phyloP scores from a whole-genome alignment of 2,888 invertebrate genomes.

The Tanytarsus gracilentus region DNA sequence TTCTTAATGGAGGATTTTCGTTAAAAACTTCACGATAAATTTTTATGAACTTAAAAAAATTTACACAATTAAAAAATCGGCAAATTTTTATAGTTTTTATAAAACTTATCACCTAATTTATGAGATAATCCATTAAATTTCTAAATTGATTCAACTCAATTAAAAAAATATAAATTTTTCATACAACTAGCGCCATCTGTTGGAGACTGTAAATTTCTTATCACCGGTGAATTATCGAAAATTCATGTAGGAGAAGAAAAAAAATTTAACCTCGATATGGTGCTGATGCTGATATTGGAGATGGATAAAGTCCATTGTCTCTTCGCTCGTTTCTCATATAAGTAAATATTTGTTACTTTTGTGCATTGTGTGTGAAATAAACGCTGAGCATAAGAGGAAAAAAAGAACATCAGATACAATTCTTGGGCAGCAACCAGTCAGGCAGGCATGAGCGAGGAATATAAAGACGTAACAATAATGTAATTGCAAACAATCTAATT shows the following conservation, averaged over 20 bases:
- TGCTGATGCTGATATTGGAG: background rate
- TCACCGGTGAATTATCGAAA: constrained; percentile 6
- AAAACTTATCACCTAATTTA: too few species aligned
- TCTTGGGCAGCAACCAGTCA: background rate
- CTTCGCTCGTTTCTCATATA: constrained; percentile 3
- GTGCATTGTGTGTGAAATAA: constrained; percentile 8
- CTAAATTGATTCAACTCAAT: too few species aligned
- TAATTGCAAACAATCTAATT: constrained; percentile 28
- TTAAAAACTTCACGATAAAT: background rate
- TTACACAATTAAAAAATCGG: background rate
- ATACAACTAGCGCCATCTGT: background rate
- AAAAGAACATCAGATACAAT: background rate
- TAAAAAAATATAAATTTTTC: background rate
- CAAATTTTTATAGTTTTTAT: background rate
- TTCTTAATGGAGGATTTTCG: background rate
- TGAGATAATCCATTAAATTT: too few species aligned
- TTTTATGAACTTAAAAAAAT: background rate
- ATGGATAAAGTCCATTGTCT: constrained; percentile 1
- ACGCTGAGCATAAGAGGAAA: background rate
- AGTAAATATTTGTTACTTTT: constrained; percentile 23
- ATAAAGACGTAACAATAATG: background rate
- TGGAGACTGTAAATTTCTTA: background rate
- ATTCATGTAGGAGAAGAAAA: too few species aligned
- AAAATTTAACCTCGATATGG: background rate
- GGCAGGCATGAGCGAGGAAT: background rate